A percentile compares a stretch with the other conserved stretches of the same genome.
phyloP scores from a whole-genome alignment of 2,113 vertebrate genomes.

The Periophthalmodon schlosseri region DNA sequence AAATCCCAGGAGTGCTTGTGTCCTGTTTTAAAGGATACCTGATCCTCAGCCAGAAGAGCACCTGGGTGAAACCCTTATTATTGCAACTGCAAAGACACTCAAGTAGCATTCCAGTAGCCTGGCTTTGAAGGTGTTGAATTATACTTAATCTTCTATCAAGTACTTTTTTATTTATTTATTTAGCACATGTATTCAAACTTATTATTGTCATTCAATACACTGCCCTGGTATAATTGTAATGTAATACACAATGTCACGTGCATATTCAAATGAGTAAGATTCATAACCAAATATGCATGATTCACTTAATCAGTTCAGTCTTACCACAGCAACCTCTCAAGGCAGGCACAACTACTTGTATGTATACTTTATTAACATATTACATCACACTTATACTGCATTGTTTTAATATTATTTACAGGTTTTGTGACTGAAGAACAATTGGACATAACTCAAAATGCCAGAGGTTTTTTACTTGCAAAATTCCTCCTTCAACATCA shows the following conservation, averaged over 20 bases:
- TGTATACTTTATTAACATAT: background rate
- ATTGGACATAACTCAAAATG: conserved; percentile 11
- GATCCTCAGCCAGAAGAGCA: no score
- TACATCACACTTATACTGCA: background rate
- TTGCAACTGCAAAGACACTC: no score
- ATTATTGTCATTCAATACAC: background rate
- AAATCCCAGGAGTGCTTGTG: no score
- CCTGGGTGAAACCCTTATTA: no score
- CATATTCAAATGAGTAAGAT: conserved; percentile 39
- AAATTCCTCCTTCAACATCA: conserved; percentile 18
- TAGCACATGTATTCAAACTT: background rate
- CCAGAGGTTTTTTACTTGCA: background rate
- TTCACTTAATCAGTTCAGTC: background rate
- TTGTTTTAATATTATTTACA: background rate
- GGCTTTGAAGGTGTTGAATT: no score
- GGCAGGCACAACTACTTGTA: background rate
- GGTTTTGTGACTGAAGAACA: background rate
- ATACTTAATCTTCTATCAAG: background rate
- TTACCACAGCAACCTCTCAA: background rate
- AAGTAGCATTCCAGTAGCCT: no score
- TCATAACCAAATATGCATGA: conserved; percentile 14
- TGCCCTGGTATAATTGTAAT: conserved; percentile 1
- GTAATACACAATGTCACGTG: conserved; percentile 30
- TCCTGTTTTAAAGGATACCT: no score
- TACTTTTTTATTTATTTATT: background rate